Conservation (phyloP, 1,140 invertebrate species). For the Coelopa frigida region DNA sequence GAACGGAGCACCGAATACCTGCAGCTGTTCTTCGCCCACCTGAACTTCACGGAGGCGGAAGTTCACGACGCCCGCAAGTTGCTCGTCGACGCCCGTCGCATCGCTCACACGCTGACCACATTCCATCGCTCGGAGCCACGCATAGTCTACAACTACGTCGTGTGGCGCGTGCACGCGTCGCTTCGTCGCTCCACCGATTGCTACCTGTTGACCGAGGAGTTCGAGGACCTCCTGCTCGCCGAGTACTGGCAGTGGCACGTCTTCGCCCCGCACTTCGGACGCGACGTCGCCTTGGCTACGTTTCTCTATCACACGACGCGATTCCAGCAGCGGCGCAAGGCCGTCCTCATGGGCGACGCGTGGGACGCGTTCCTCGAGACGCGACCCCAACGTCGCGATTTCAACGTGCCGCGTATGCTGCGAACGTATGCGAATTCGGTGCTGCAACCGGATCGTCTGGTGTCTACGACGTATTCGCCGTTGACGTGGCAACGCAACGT, state of each 20-base stretch:
- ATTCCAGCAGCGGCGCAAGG: slow-evolving; percentile 25
- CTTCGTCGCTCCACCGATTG: slow-evolving; percentile 27
- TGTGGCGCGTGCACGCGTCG: slow-evolving; percentile 26
- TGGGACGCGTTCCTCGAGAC: slow-evolving; percentile 25
- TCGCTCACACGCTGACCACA: slow-evolving; percentile 17
- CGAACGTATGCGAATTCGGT: slow-evolving; percentile 23
- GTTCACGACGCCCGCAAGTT: slow-evolving; percentile 25
- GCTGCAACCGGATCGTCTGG: slow-evolving; percentile 23
- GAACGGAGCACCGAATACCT: slow-evolving; percentile 29
- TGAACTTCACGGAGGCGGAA: slow-evolving; percentile 23
- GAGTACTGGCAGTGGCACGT: slow-evolving; percentile 40
- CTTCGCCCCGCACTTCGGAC: slow-evolving; percentile 15
- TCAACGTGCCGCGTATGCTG: slow-evolving; percentile 29
- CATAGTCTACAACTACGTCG: slow-evolving; percentile 29
- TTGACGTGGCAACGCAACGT: background rate
- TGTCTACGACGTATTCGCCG: slow-evolving; percentile 10
- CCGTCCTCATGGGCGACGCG: slow-evolving; percentile 17
- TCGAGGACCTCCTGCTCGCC: slow-evolving; percentile 25
- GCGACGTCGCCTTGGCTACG: slow-evolving; percentile 30
- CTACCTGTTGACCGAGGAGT: slow-evolving; percentile 24
- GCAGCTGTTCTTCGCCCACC: slow-evolving; percentile 19
- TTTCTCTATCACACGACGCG: slow-evolving; percentile 36
- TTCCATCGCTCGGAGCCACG: slow-evolving; percentile 28
- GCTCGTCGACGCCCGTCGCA: slow-evolving; percentile 18
- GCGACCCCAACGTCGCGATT: slow-evolving; percentile 24